Conservation (phyloP, 2,888 invertebrate species). For the Tricholauxania praeusta region DNA sequence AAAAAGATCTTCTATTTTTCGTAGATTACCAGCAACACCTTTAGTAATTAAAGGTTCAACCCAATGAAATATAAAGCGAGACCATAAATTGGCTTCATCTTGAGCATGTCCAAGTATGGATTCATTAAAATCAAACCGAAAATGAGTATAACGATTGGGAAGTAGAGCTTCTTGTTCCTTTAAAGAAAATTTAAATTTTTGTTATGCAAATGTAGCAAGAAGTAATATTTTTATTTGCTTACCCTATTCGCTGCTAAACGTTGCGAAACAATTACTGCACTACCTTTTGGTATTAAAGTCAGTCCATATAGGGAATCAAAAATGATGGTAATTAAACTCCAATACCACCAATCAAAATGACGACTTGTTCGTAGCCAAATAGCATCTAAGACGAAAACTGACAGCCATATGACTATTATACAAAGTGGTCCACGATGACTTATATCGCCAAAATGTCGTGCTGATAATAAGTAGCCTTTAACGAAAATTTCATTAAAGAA, state of each 20-base stretch:
- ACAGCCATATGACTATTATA: conserved; percentile 77
- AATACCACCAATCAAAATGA: conserved; percentile 70
- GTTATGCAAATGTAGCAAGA: conserved; percentile 38
- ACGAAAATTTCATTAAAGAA: conserved; percentile 2
- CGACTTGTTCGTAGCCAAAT: conserved; percentile 78
- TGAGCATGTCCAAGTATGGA: conserved; percentile 84
- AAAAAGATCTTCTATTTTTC: conserved; percentile 83
- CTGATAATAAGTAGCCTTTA: conserved; percentile 71
- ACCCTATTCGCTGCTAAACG: conserved; percentile 40
- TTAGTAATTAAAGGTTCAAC: conserved; percentile 86
- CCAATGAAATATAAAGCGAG: conserved; percentile 88
- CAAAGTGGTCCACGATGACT: conserved; percentile 81
- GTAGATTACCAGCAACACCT: conserved; percentile 79
- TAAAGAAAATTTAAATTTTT: conserved; percentile 1
- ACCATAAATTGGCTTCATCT: conserved; percentile 78
- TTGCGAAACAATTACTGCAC: conserved; percentile 62
- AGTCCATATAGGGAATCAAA: conserved; percentile 78
- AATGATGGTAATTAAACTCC: conserved; percentile 73
- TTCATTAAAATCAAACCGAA: conserved; percentile 77
- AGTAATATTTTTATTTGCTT: not conserved
- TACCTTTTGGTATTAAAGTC: conserved; percentile 76
- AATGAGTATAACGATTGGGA: conserved; percentile 72
- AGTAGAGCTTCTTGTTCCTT: conserved; percentile 76
- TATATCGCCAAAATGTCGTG: conserved; percentile 74
- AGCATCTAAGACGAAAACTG: conserved; percentile 76